phyloP scores from a whole-genome alignment of 2,797 vertebrate genomes.

The Columba guinea region DNA sequence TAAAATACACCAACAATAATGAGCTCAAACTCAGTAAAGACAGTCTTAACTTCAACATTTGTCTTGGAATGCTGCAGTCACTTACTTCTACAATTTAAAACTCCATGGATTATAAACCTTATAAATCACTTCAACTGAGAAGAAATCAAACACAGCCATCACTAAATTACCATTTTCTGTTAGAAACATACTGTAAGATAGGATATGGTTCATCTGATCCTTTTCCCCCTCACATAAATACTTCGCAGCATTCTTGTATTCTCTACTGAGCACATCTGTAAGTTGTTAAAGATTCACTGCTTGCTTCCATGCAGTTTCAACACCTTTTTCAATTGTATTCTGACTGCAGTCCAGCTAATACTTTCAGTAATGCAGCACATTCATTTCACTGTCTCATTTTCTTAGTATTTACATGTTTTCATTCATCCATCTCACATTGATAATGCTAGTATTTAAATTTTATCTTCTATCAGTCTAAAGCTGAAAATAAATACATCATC shows the following conservation, averaged over 20 bases:
- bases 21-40: background rate
- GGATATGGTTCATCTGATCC: background rate
- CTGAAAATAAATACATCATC: background rate
- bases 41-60: background rate
- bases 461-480: background rate
- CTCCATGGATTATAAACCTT: background rate
- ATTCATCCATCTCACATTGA: background rate
- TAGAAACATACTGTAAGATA: background rate
- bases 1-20: background rate
- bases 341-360: background rate
- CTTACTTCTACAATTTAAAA: background rate
- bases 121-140: background rate
- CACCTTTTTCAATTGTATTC: background rate
- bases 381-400: background rate
- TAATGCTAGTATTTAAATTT: background rate
- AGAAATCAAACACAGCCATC: background rate
- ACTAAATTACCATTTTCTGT: background rate
- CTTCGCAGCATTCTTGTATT: background rate
- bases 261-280: background rate
- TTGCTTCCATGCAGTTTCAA: slow-evolving; percentile 12
- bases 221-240: background rate
- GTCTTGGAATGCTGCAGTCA: background rate
- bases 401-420: background rate
- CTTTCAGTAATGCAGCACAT: background rate
- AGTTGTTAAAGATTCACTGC: background rate